Percentiles rank a stretch among this genome's conserved stretches.
Conservation (phyloP, 2,888 invertebrate genomes). For the Ophioninae sp. region DNA sequence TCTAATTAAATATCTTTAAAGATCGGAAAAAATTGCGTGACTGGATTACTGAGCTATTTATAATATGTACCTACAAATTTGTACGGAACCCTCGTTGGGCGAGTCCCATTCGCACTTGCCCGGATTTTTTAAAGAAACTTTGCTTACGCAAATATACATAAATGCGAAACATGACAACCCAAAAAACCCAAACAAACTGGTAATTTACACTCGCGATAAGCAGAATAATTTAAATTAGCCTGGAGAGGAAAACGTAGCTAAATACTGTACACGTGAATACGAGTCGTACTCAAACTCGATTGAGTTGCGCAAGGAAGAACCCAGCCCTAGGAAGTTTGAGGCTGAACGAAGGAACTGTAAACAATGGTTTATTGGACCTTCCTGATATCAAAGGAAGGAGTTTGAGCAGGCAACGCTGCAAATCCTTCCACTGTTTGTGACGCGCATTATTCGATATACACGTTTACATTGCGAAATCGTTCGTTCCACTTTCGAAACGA, state of each 20-base stretch:
- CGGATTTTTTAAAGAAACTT: no score
- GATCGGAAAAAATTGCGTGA: no score
- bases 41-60: no score
- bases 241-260: conserved; percentile 40
- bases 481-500: conserved; percentile 25
- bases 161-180: neutral
- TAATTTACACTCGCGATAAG: conserved; percentile 29
- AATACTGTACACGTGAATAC: conserved; percentile 4
- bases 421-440: conserved; percentile 7
- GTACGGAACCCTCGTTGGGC: no score
- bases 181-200: no score
- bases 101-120: no score
- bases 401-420: conserved; percentile 21
- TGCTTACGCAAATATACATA: neutral
- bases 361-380: conserved; percentile 49
- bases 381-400: conserved; percentile 24
- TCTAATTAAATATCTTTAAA: no score
- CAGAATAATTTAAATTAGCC: conserved; percentile 51
- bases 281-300: neutral
- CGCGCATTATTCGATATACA: conserved; percentile 50
- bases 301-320: neutral
- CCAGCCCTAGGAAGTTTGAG: conserved; percentile 29
- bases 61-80: no score
- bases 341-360: conserved; percentile 38
- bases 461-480: conserved; percentile 35